Evolutionary conservation across 1,140 invertebrate genomes (phyloP).

Genomic region (Apocrypta bakeri): DNA sequence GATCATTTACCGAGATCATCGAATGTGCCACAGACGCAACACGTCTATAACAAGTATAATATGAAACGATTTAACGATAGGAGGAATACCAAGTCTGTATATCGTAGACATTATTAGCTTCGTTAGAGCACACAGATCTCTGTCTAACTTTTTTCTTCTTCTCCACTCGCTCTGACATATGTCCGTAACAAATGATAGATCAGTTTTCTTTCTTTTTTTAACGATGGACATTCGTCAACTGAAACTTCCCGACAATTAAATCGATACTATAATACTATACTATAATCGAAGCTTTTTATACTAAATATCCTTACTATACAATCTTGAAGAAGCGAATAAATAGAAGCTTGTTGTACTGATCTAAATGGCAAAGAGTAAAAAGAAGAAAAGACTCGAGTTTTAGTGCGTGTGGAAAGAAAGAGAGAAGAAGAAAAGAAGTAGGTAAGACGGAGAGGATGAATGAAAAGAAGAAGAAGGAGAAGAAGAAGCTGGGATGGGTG

Average conservation of each 20-base stretch:
- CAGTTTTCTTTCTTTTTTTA: too few species aligned
- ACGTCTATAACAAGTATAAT: too few species aligned
- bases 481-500: slow-evolving; percentile 47
- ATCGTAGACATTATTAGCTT: too few species aligned
- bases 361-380: slow-evolving; percentile 13
- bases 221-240: not conserved
- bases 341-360: slow-evolving; percentile 1
- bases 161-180: too few species aligned
- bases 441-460: not conserved
- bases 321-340: not conserved
- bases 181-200: not conserved
- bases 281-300: not conserved
- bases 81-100: too few species aligned
- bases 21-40: not conserved
- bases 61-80: too few species aligned
- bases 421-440: not conserved
- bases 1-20: not conserved
- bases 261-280: too few species aligned
- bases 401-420: not conserved
- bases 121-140: too few species aligned
- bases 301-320: not conserved
- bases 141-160: too few species aligned
- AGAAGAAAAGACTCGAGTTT: not conserved
- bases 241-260: too few species aligned
- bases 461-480: not conserved